These are phyloP conservation scores for Gymnopithys bicolor DNA, from an alignment of 2,797 vertebrate species.

Conservation along the genomic window DNA sequence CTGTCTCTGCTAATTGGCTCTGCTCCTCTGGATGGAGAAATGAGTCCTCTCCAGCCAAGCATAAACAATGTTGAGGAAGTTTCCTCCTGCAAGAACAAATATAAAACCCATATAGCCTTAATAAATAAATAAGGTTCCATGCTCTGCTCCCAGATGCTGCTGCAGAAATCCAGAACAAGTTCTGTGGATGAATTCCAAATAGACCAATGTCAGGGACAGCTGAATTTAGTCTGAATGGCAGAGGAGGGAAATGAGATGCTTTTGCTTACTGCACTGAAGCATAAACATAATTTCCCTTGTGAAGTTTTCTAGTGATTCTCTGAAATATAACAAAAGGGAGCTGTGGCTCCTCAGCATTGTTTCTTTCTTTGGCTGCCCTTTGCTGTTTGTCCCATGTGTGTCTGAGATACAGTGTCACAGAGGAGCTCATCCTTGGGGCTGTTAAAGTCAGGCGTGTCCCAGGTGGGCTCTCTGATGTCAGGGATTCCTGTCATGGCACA, in stretches of 20 bases:
- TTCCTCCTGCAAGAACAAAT: not conserved
- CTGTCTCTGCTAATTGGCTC: not conserved
- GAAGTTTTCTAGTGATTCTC: not conserved
- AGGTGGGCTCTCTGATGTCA: not conserved
- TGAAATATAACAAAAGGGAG: not conserved
- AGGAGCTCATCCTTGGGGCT: rapidly evolving
- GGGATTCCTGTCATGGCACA: not conserved
- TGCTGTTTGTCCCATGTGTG: not conserved
- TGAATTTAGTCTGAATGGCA: slow-evolving; percentile 14
- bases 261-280: not conserved
- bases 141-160: not conserved
- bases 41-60: not conserved
- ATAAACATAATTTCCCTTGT: slow-evolving; percentile 14
- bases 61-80: not conserved
- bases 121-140: slow-evolving; percentile 22
- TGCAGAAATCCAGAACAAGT: slow-evolving; percentile 19
- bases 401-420: not conserved
- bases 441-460: not conserved
- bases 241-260: slow-evolving; percentile 29
- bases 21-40: not conserved
- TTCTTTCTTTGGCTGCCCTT: not conserved
- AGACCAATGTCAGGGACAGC: not conserved
- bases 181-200: slow-evolving; percentile 32
- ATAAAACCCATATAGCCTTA: not conserved
- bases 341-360: not conserved